These are phyloP conservation scores for Ctenopoma kingsleyae DNA, from an alignment of 2,797 vertebrate species.

Conservation along the genomic window DNA sequence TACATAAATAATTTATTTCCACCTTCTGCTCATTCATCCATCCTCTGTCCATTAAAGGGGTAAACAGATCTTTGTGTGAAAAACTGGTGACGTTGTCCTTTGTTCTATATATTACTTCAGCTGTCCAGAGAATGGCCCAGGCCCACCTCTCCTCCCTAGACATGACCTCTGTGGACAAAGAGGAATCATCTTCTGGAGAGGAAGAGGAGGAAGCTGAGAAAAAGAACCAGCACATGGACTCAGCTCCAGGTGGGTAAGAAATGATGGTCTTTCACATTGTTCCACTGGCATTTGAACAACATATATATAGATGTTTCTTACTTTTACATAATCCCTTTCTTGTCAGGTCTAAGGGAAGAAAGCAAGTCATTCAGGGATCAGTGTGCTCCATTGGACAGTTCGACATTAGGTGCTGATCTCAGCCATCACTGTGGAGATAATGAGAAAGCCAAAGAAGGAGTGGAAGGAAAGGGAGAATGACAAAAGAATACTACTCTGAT, in stretches of 20 bases:
- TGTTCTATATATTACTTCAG: slow-evolving; percentile 65
- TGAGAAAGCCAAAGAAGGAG: slow-evolving; percentile 43
- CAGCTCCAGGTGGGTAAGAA: slow-evolving; percentile 49
- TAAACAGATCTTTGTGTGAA: no score
- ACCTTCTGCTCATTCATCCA: no score
- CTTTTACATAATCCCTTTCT: slow-evolving; percentile 32
- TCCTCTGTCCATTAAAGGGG: no score
- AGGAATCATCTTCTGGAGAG: slow-evolving; percentile 77
- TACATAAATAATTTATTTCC: no score
- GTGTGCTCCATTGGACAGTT: slow-evolving; percentile 26
- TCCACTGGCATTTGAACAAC: background rate
- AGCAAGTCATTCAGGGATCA: slow-evolving; percentile 33
- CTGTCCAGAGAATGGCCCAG: slow-evolving; percentile 91
- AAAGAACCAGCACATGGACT: slow-evolving; percentile 60
- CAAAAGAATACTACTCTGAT: slow-evolving; percentile 10
- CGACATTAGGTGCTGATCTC: slow-evolving; percentile 26
- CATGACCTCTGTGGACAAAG: slow-evolving; percentile 74
- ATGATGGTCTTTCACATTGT: background rate
- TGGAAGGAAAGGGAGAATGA: slow-evolving; percentile 60
- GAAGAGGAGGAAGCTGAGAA: slow-evolving; percentile 77
- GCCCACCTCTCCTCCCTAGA: slow-evolving; percentile 88
- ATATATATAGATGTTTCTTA: background rate
- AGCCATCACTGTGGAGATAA: slow-evolving; percentile 20
- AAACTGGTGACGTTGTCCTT: no score
- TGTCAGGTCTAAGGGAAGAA: slow-evolving; percentile 47